Evolutionary conservation across 2,888 invertebrate genomes (phyloP).

Genomic region (Xestia c-nigrum): DNA sequence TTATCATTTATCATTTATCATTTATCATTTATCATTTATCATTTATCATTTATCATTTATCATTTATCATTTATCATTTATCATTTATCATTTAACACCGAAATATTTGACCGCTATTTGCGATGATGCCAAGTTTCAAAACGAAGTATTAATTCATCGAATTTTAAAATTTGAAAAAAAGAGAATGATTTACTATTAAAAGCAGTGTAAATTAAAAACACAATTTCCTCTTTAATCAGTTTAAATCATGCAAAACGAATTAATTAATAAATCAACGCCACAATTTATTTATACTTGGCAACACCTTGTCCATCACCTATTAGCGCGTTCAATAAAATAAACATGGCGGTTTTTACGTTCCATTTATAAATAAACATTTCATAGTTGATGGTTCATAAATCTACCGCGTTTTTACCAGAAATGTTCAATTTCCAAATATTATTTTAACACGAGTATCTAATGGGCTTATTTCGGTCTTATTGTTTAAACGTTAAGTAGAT

Average conservation of each 20-base stretch:
- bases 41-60: too few species aligned
- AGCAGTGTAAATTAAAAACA: slow-evolving; percentile 2
- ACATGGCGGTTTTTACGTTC: slow-evolving; percentile 47
- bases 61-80: too few species aligned
- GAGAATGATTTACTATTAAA: slow-evolving; percentile 1
- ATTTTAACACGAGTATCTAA: slow-evolving; percentile 41
- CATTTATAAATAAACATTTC: slow-evolving; percentile 50
- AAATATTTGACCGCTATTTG: background rate
- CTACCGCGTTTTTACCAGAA: slow-evolving; percentile 35
- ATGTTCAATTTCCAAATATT: slow-evolving; percentile 46
- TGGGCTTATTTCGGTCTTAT: slow-evolving; percentile 32
- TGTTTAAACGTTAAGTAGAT: slow-evolving; percentile 6
- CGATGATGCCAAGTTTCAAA: background rate
- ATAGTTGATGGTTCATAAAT: slow-evolving; percentile 54
- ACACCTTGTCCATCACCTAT: slow-evolving; percentile 33
- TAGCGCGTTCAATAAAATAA: slow-evolving; percentile 42
- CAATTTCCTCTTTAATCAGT: slow-evolving; percentile 19
- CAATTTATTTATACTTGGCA: slow-evolving; percentile 32
- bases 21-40: too few species aligned
- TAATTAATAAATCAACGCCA: slow-evolving; percentile 45
- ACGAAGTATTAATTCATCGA: background rate
- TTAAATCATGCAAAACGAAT: slow-evolving; percentile 40
- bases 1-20: too few species aligned
- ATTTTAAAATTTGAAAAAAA: background rate
- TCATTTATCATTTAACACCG: too few species aligned